phyloP scores from a whole-genome alignment of 2,888 invertebrate species.

The Seira sanloemensis region DNA sequence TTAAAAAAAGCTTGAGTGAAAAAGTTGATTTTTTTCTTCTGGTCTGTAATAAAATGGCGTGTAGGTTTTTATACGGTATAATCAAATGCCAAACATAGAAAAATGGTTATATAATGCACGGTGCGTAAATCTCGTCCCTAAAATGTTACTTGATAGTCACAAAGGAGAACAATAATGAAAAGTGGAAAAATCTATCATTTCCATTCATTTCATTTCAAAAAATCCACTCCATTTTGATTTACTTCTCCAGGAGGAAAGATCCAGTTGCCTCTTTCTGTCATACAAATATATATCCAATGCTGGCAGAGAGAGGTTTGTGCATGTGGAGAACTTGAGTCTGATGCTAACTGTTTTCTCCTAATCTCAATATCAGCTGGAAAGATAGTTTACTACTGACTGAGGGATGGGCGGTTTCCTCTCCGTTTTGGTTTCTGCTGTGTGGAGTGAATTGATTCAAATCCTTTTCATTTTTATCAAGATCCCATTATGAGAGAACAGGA shows the following conservation, averaged over 20 bases:
- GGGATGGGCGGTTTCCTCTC: slow-evolving; percentile 48
- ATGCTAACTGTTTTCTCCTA: slow-evolving; percentile 52
- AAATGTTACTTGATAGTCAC: slow-evolving; percentile 52
- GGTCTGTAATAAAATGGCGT: slow-evolving; percentile 35
- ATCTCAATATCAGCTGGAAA: slow-evolving; percentile 58
- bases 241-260: slow-evolving; percentile 33
- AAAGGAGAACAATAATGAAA: slow-evolving; percentile 33
- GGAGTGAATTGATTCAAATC: slow-evolving; percentile 51
- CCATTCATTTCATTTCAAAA: slow-evolving; percentile 57
- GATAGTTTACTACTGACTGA: slow-evolving; percentile 39
- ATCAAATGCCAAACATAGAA: slow-evolving; percentile 47
- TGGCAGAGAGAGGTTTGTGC: background rate
- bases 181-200: slow-evolving; percentile 52
- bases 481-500: slow-evolving; percentile 36
- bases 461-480: slow-evolving; percentile 54
- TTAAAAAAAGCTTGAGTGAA: slow-evolving; percentile 21
- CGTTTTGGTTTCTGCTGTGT: slow-evolving; percentile 14
- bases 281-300: background rate
- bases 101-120: slow-evolving; percentile 27
- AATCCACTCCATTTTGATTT: slow-evolving; percentile 56
- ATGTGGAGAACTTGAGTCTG: no score
- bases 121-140: background rate
- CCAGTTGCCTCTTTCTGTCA: slow-evolving; percentile 25
- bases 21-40: slow-evolving; percentile 30
- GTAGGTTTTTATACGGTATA: slow-evolving; percentile 38